Evolutionary conservation across 2,113 vertebrate species (phyloP), one percentile per base, ranked within the genome.

Genomic region (Mesembrinibis cayennensis): DNA sequence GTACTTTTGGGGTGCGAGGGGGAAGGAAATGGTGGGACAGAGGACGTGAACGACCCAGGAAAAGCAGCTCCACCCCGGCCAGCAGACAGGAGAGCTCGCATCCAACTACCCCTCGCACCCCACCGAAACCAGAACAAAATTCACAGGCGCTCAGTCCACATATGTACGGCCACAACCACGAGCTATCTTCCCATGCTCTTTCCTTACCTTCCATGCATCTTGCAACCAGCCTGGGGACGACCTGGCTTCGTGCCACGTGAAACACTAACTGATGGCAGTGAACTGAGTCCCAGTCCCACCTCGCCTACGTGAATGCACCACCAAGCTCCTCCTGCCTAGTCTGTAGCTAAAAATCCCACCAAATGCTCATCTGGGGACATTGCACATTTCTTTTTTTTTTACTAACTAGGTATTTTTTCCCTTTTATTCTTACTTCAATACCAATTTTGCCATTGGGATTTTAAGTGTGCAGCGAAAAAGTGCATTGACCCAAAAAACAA

Each of bases 391-490:
- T 25, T 71, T 59, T 80, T 40, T 73, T 90, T 38, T 63, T 12
- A 87, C 40, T 63, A 76, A 56, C 40, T 63, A 79, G n/a, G 15
- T 40, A 2, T 49, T 70, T 42, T 45, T 63, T 84, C 82, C 73
- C 52, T 55, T 86, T 53, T 52, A 30, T 29, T 89, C 47, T 72
- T 73, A 36, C 49, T 78, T 82, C 40, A 56, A n/a, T 55, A 72
- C 22, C 45, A 6, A 80, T 62, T 88, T 88, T 90, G 69, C 82
- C 74, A 83, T 49, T 61, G 59, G 67, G 36, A 73, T 90, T 50
- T 85, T 66, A 88, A 70, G 74, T 10, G 10, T 58, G 66, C 52
- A 74, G 27, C 55, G 65, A 72, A 84, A 86, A 96, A 95, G 77
- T 95, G 84, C 89, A 47, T 15, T 50, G 27, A 62, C 40, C 27